phyloP scores from a whole-genome alignment of 2,888 invertebrate species.

The Psylliodes chrysocephalus region DNA sequence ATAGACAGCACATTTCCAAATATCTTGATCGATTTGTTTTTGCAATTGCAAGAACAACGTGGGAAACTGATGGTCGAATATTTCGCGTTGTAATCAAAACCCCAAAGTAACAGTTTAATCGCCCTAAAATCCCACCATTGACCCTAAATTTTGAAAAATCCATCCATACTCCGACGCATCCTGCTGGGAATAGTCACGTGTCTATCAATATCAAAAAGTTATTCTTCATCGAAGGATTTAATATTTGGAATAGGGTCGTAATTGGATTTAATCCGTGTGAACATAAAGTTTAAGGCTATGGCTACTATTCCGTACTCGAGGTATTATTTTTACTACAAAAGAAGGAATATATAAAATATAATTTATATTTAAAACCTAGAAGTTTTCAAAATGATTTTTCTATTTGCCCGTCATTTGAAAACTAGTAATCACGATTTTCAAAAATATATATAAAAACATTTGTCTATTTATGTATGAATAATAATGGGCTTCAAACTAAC shows the following conservation, averaged over 20 bases:
- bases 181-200: slow-evolving; percentile 27
- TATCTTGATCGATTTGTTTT: no score
- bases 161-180: neutral
- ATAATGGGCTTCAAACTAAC: no score
- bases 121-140: slow-evolving; percentile 27
- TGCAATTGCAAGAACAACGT: neutral
- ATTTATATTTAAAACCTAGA: no score
- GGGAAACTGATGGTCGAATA: neutral
- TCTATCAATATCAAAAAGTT: slow-evolving; percentile 13
- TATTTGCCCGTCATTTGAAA: no score
- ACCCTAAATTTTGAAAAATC: slow-evolving; percentile 23
- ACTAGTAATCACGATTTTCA: no score
- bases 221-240: slow-evolving; percentile 22
- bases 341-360: no score
- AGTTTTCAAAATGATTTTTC: no score
- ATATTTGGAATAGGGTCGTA: slow-evolving; percentile 15
- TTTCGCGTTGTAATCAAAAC: slow-evolving; percentile 4
- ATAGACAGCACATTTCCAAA: no score
- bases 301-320: no score
- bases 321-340: no score
- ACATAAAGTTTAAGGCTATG: neutral
- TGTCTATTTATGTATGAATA: no score
- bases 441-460: no score
- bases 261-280: slow-evolving; percentile 26
- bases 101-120: slow-evolving; percentile 13